Conservation (phyloP, 1,140 invertebrate genomes). For the Orchesella cincta region DNA sequence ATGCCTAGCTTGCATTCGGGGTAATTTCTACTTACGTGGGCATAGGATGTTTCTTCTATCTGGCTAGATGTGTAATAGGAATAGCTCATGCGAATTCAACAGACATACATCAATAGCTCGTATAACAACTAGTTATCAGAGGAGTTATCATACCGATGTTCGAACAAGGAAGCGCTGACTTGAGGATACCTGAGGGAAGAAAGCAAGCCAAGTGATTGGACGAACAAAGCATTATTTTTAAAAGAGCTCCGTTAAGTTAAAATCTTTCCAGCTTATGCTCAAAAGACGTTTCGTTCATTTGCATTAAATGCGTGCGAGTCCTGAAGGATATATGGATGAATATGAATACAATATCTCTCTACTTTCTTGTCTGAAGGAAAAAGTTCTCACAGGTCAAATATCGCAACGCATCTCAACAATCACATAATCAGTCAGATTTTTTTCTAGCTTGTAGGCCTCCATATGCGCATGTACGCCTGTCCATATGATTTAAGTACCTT, state of each 20-base stretch:
- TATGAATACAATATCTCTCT: not conserved
- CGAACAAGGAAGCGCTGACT: not conserved
- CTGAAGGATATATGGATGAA: not conserved
- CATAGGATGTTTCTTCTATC: no score
- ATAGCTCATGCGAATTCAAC: no score
- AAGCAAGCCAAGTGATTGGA: not conserved
- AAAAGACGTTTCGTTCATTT: not conserved
- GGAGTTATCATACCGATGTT: no score
- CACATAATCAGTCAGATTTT: not conserved
- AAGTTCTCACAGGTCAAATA: conserved; percentile 18
- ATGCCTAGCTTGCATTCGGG: no score
- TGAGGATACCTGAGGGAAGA: conserved; percentile 4
- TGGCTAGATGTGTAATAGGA: no score
- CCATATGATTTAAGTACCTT: not conserved
- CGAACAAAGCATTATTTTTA: not conserved
- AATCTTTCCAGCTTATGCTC: not conserved
- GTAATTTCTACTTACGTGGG: no score
- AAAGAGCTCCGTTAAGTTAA: not conserved
- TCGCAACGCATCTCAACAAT: not conserved
- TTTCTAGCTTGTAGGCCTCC: no score
- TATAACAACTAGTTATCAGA: no score
- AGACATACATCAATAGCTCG: no score
- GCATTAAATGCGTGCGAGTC: not conserved
- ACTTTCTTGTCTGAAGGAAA: not conserved
- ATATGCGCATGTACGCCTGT: not conserved